Base-by-base conservation (phyloP, 2,797 vertebrate species). In the Bovichtus diacanthus region DNA sequence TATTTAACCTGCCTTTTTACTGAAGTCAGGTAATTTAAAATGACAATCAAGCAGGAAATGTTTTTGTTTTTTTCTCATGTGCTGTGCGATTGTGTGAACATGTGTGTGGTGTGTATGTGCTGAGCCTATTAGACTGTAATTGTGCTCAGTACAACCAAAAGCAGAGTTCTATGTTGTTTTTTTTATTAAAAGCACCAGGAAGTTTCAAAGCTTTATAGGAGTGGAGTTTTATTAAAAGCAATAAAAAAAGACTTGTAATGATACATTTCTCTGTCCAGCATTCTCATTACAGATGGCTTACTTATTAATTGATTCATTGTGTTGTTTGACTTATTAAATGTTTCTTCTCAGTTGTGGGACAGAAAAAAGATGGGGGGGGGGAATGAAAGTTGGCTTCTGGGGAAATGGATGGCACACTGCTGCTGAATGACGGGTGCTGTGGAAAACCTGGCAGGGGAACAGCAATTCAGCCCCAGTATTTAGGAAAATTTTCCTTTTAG, bases 251-350 rank as follows among this genome's bases (percentile, higher is more conserved):
- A 82, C 73, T 87, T 39, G 49, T 80, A 83, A 84, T 85, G 76
- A 87, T 85, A 75, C 23, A 89, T 83, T 84, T 82, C 61, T 88
- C 58, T 77, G 54, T 72, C 77, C 69, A 59, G 70, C 50, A 49
- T 84, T 91, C 68, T 31, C 70, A 80, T 86, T 81, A 74, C 76
- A 76, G 67, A 91, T 81, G 81, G 58, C 74, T 86, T 75, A 77
- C 81, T 88, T 92, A 87, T 91, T 88, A 87, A 91, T 84, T 86
- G 78, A 89, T 91, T 88, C 84, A 87, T 87, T 46, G 34, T 87
- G 82, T 75, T 58, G 61, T 81, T 86, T 80, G 43, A 86, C 64
- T 83, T 85, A 78, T 83, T 87, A 81, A 82, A 85, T 34, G 29
- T 80, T 76, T 85, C 70, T 74, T 41, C 53, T 86, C 50, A 63